Evolutionary conservation across 2,113 vertebrate species (phyloP).

Genomic region (Lamprotornis superbus): DNA sequence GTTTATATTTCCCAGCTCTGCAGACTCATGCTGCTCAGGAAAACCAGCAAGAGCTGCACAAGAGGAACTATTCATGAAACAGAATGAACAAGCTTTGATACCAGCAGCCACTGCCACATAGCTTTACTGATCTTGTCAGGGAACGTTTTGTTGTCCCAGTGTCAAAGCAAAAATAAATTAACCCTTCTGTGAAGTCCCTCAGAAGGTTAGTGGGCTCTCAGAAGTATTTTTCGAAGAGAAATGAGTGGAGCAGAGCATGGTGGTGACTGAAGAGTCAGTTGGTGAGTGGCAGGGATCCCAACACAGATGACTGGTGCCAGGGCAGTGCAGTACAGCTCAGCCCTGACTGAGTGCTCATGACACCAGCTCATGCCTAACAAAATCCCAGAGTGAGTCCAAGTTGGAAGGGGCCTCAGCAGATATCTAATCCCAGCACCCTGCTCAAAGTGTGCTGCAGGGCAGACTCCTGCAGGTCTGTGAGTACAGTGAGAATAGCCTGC

Average conservation of each 20-base stretch:
- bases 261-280: not conserved
- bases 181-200: not conserved
- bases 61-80: not conserved
- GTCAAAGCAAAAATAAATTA: not conserved
- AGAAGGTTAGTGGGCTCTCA: not conserved
- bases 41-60: not conserved
- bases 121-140: not conserved
- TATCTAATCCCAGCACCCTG: not conserved
- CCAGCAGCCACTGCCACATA: not conserved
- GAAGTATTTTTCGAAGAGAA: not conserved
- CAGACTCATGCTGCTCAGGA: not conserved
- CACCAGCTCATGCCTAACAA: not conserved
- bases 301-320: accelerated
- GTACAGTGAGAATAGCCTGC: not conserved
- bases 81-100: not conserved
- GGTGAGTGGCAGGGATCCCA: not conserved
- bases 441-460: too few relatives aligned
- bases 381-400: not conserved
- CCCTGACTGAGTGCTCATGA: not conserved
- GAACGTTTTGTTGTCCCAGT: not conserved
- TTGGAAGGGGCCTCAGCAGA: not conserved
- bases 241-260: not conserved
- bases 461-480: not conserved
- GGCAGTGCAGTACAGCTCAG: not conserved
- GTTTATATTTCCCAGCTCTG: not conserved